Evolutionary conservation across 2,113 vertebrate species (phyloP).

Genomic region (Leptodactylus fuscus): DNA sequence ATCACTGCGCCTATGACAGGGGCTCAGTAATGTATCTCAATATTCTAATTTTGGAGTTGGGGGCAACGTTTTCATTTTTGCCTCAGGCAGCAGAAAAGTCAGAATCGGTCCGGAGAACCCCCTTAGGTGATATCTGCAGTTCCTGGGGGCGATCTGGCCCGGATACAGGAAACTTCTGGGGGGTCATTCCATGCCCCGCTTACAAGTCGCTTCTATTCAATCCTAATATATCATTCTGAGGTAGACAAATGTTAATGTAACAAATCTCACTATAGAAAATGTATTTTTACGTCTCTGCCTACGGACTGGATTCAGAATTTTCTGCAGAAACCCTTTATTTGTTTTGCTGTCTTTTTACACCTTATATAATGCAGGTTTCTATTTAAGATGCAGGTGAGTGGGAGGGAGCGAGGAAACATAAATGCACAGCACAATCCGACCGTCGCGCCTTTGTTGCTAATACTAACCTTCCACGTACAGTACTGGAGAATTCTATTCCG

Average conservation of each 20-base stretch:
- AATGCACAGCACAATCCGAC: constrained; percentile 5
- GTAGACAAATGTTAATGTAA: background rate
- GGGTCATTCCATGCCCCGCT: too few species aligned
- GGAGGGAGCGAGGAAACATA: background rate
- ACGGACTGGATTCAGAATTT: background rate
- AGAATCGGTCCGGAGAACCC: too few species aligned
- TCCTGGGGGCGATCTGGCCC: background rate
- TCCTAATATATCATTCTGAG: background rate
- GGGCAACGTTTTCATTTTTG: too few species aligned
- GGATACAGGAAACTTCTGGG: background rate
- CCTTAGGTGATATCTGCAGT: too few species aligned
- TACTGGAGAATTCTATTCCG: background rate
- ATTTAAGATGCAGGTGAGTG: constrained; percentile 27
- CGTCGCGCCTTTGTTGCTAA: constrained; percentile 13
- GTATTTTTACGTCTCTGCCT: constrained; percentile 18
- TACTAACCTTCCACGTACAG: constrained; percentile 22
- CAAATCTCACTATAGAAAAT: background rate
- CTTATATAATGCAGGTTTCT: constrained; percentile 23
- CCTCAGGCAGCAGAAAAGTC: too few species aligned
- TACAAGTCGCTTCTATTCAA: background rate
- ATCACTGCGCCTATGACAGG: too few species aligned
- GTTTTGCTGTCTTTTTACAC: constrained; percentile 27
- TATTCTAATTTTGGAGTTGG: too few species aligned
- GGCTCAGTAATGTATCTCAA: too few species aligned
- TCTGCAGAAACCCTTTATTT: constrained; percentile 24